Evolutionary conservation across 2,113 vertebrate species (phyloP), one percentile per base, ranked within the genome.

Genomic region (Nerophis lumbriciformis): DNA sequence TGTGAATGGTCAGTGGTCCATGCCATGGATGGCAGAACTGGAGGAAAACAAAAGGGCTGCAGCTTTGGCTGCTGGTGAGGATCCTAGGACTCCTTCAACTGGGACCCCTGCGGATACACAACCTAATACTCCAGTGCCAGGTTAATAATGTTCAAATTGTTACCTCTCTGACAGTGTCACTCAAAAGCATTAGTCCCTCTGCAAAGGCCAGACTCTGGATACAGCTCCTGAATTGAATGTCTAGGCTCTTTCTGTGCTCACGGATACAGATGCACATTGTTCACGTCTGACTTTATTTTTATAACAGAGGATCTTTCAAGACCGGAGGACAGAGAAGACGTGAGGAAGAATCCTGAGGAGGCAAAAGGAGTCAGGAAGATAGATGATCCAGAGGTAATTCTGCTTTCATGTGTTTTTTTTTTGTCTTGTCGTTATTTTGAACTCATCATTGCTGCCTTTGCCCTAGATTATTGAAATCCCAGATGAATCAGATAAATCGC

Each of bases 1-100:
- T 13, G 96, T 99, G 56, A 99, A 99, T 0, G 97, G 97, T 49
- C 95, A 95, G 63, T 98, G 97, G 97, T 98, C 96, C 12, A 99
- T 98, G 95, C 95, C 97, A 38, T 96, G 97, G 85, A 92, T 99
- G 78, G 95, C 94, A 35, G 97, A 99, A 79, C 88, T 94, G 69
- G 95, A 97, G 79, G 95, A 98, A 77, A 98, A 93, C 80, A 98
- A 98, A 82, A 94, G 96, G 71, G 93, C 94, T 1, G 88, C 82
- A 3, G 89, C 89, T 67, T 90, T 93, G 53, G 66, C 94, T 86
- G 79, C 93, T 72, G 71, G 94, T 28, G 90, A 90, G 47, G 89
- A 91, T 60, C 86, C 83, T 38, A 92, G 91, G 75, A 92, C 90
- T 14, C 96, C 96, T 0, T 97, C 96, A 0, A 92, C 91, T 47